Evolutionary conservation across 2,797 vertebrate species (phyloP).

Genomic region (Oreortyx pictus): DNA sequence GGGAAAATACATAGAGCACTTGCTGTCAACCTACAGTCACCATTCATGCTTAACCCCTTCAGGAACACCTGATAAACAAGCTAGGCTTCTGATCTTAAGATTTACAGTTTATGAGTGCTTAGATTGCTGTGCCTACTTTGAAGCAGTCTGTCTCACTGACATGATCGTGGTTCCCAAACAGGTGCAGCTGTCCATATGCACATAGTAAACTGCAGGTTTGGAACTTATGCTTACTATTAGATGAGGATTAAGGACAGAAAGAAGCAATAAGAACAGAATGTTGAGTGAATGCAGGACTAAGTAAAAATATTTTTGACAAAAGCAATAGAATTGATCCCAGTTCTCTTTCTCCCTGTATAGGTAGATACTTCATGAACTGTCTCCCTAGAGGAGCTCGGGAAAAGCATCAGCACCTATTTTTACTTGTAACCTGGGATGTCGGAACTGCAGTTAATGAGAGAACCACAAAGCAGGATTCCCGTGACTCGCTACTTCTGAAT

Average conservation of each 20-base stretch:
- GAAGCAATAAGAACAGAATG: neutral
- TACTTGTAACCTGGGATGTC: neutral
- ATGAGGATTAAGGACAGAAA: neutral
- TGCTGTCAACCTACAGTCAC: neutral
- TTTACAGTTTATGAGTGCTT: neutral
- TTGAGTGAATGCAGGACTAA: neutral
- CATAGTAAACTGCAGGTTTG: neutral
- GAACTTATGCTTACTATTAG: neutral
- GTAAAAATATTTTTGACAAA: neutral
- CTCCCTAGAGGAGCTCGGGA: neutral
- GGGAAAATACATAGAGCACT: neutral
- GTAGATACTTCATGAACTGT: neutral
- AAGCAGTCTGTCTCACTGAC: neutral
- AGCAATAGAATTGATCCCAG: neutral
- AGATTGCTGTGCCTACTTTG: neutral
- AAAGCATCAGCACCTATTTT: neutral
- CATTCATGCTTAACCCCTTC: neutral
- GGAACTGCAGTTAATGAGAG: neutral
- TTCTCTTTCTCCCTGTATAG: neutral
- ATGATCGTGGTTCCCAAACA: neutral
- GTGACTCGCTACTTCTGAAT: neutral
- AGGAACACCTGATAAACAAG: neutral
- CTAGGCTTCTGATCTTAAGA: neutral
- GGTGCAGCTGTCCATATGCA: constrained; percentile 20
- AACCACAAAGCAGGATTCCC: neutral